These are phyloP conservation scores for Lophotriccus pileatus DNA, from an alignment of 2,797 vertebrate genomes.

Conservation along the genomic window DNA sequence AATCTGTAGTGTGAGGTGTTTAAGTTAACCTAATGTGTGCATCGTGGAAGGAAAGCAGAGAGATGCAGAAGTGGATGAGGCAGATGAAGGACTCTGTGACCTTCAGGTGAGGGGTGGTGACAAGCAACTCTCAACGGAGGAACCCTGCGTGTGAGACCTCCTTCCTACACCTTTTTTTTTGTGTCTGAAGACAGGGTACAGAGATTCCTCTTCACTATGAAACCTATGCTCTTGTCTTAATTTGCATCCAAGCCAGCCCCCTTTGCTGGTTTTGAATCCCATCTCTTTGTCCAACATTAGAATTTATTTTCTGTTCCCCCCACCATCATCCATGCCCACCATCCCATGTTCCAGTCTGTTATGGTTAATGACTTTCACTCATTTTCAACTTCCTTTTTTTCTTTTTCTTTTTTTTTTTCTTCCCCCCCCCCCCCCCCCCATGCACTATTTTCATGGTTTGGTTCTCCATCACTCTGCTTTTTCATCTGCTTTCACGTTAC, in stretches of 20 bases:
- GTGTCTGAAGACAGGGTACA: not conserved
- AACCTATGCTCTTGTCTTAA: not conserved
- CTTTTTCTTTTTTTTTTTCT: no score
- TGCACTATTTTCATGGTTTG: not conserved
- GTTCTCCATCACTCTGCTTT: not conserved
- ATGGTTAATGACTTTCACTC: not conserved
- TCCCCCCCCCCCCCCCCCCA: no score
- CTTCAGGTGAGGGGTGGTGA: not conserved
- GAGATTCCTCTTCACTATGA: not conserved
- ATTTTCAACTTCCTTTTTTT: not conserved
- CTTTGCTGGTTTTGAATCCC: not conserved
- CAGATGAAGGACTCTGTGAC: not conserved
- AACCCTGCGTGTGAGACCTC: not conserved
- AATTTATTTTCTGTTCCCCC: not conserved
- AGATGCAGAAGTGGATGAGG: not conserved
- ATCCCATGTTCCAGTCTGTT: not conserved
- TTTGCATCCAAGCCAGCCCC: not conserved
- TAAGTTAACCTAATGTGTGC: not conserved
- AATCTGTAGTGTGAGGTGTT: not conserved
- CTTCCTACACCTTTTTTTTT: not conserved
- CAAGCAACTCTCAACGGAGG: not conserved
- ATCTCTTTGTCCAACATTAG: not conserved
- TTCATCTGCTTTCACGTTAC: not conserved
- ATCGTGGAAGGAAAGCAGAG: not conserved
- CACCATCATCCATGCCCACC: accelerated